Evolutionary conservation across 2,888 invertebrate genomes (phyloP), one percentile per base, ranked within the genome.

Genomic region (Balanococcus diminutus): DNA sequence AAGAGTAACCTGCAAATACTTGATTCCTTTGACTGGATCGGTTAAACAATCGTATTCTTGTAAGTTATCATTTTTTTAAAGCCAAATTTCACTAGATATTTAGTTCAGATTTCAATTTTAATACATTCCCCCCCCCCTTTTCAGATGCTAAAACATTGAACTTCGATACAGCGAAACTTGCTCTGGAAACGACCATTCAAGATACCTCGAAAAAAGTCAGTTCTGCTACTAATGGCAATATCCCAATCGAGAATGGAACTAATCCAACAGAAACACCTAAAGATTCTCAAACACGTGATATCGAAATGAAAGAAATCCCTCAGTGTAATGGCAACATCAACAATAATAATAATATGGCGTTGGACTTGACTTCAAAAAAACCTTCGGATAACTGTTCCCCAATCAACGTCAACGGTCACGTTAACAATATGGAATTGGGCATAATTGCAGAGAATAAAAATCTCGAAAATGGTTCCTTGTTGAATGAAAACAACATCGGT

Each of bases 1-100:
- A 42, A 90, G 91, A 87, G 91, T 91, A 87, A 91, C 91, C 84
- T 92, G 91, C 90, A 91, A 91, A 88, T 92, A 92, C 89, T 89
- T 91, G 88, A 90, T 92, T 87, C 91, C 91, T 28, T 11, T 75
- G n/a, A 46, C 31, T 8, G 85, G 85, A 22, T 85, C 85, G 22
- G 85, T 75, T 8, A 79, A 19, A 25, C 46, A 85, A 14, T 85
- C 85, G 19, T 75, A 31, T 19, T 75, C 42, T 1, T 75, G 85
- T 85, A 46, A 85, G 85, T 85, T 14, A n/a, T 31, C 25, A 16
- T 0, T 28, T 28, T 14, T 11, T 16, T n/a, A 4, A 46, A 36
- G 36, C n/a, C n/a, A n/a, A n/a, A n/a, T n/a, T n/a, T 36, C 3
- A 46, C n/a, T n/a, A 46, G 11, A 42, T n/a, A n/a, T n/a, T n/a